A percentile compares a stretch with the other conserved stretches of the same genome.
phyloP scores from a whole-genome alignment of 1,140 invertebrate genomes.

The Penaeus chinensis region DNA sequence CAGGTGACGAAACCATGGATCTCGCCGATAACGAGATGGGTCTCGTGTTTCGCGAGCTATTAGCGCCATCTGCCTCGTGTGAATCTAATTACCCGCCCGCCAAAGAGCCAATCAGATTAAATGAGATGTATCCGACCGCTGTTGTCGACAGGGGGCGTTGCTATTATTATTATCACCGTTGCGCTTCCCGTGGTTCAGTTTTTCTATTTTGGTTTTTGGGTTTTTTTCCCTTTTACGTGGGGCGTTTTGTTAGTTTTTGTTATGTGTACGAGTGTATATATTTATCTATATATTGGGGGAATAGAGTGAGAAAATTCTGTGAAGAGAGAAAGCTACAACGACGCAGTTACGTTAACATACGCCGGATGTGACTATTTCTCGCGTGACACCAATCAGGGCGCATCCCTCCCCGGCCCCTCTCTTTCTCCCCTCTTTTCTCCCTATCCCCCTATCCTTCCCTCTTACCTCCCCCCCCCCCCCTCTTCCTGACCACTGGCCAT shows the following conservation, averaged over 20 bases:
- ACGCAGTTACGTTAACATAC: neutral
- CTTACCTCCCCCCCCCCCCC: too few species aligned
- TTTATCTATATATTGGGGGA: too few species aligned
- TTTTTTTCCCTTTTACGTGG: neutral
- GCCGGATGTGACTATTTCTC: neutral
- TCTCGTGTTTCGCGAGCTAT: constrained; percentile 53
- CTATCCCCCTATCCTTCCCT: too few species aligned
- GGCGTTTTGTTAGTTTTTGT: neutral
- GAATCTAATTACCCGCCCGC: constrained; percentile 52
- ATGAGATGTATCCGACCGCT: constrained; percentile 32
- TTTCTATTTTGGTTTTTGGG: neutral
- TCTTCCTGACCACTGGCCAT: too few species aligned
- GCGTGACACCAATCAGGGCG: constrained; percentile 18
- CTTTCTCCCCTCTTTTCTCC: too few species aligned
- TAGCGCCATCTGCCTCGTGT: constrained; percentile 56
- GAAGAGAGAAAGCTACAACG: neutral
- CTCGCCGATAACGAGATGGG: constrained; percentile 42
- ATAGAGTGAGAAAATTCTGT: too few species aligned
- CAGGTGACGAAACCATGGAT: too few species aligned
- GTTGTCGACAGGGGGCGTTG: neutral
- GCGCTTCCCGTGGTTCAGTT: neutral
- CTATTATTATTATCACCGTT: too few species aligned
- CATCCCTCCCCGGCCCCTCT: neutral
- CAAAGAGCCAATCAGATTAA: constrained; percentile 58
- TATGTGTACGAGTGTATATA: neutral